A percentile compares a stretch with the other conserved stretches of the same genome.
Conservation (phyloP, 2,888 invertebrate genomes). For the Epinotia nisella region DNA sequence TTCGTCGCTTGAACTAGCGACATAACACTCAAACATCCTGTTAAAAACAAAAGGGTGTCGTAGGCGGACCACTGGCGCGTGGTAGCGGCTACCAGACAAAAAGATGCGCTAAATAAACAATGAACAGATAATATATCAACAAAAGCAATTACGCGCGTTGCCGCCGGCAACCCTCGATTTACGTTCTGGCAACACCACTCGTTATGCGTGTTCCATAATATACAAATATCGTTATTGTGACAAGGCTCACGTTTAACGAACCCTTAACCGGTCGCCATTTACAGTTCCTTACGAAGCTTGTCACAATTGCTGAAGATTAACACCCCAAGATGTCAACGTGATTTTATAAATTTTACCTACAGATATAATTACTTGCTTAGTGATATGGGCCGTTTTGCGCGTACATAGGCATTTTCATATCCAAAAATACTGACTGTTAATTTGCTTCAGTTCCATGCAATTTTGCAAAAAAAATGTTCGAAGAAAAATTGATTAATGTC, state of each 20-base stretch:
- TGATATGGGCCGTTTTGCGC: too few species aligned
- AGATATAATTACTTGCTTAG: too few species aligned
- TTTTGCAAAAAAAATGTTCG: too few species aligned
- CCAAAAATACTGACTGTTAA: too few species aligned
- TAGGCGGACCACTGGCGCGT: slow-evolving; percentile 43
- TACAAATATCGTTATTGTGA: slow-evolving; percentile 65
- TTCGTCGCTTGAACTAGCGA: slow-evolving; percentile 24
- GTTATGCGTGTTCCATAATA: slow-evolving; percentile 57
- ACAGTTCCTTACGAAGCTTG: slow-evolving; percentile 18
- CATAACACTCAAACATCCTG: slow-evolving; percentile 48
- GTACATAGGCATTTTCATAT: too few species aligned
- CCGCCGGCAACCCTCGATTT: slow-evolving; percentile 69
- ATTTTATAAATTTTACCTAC: too few species aligned
- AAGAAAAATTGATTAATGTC: too few species aligned
- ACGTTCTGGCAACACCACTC: slow-evolving; percentile 62
- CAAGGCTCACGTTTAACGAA: slow-evolving; percentile 59
- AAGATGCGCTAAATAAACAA: slow-evolving; percentile 77
- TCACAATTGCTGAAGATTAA: background rate
- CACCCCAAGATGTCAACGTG: background rate
- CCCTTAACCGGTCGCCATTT: slow-evolving; percentile 49
- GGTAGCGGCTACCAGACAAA: slow-evolving; percentile 69
- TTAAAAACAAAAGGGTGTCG: slow-evolving; percentile 47
- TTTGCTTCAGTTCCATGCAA: too few species aligned
- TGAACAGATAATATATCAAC: slow-evolving; percentile 74
- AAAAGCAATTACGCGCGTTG: slow-evolving; percentile 71